Evolutionary conservation across 2,797 vertebrate species (phyloP).

Genomic region (Ispidina picta): DNA sequence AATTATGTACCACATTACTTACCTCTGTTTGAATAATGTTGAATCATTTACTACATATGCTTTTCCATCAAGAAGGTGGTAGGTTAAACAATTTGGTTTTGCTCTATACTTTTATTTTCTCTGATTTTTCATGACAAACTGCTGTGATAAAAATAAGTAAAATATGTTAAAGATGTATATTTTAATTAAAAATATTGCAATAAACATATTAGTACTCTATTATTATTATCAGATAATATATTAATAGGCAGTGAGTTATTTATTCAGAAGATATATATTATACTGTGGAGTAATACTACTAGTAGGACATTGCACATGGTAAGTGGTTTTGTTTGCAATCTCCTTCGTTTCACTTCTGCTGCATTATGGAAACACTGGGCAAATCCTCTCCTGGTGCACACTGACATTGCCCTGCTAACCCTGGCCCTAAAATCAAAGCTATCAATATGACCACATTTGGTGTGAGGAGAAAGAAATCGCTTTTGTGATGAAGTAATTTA

Average conservation of each 20-base stretch:
- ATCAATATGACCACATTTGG: neutral
- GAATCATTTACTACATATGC: neutral
- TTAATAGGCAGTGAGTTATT: neutral
- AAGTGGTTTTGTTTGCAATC: conserved; percentile 6
- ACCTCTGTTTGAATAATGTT: conserved; percentile 24
- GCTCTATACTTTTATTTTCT: neutral
- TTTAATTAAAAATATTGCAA: conserved; percentile 71
- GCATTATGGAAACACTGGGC: neutral
- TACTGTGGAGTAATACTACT: conserved; percentile 8
- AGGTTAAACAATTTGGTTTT: conserved; percentile 55
- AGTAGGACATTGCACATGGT: neutral
- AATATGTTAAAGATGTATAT: conserved; percentile 32
- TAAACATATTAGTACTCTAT: conserved; percentile 48
- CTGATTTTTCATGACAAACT: conserved; percentile 56
- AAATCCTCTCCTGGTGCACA: neutral
- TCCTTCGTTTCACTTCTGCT: neutral
- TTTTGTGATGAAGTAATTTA: neutral
- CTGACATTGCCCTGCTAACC: neutral
- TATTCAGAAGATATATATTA: conserved; percentile 18
- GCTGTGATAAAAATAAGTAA: conserved; percentile 36
- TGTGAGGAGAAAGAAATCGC: neutral
- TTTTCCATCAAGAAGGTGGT: conserved; percentile 39
- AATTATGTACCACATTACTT: neutral
- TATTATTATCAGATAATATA: conserved; percentile 44
- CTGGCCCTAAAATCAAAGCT: neutral